Evolutionary conservation across 2,888 invertebrate species (phyloP), one percentile per base, ranked within the genome.

Genomic region (Athetis lepigone): DNA sequence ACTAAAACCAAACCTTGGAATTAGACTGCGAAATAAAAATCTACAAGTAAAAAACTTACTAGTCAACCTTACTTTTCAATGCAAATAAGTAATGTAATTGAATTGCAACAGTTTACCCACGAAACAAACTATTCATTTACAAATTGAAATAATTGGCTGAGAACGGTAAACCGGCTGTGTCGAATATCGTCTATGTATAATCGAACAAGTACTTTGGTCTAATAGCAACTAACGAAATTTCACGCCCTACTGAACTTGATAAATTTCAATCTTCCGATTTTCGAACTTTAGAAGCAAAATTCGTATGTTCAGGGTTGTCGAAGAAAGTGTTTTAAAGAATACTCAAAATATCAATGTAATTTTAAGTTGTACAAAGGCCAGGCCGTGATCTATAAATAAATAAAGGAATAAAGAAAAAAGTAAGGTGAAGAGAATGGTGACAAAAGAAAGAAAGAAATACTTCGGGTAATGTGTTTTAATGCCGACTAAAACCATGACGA

Each of bases 191-290:
- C 58, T 66, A 51, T 36, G 60, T 73, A 59, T 68, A 77, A 74
- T 63, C 64, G 67, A 70, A 80, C 70, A 75, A 70, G 60, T 62
- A 67, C 52, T 63, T 74, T 49, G 58, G 60, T 76, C 68, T 75
- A 68, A 69, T 66, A 77, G 77, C 80, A 77, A 63, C 56, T 75
- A 79, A 76, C 62, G 67, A 80, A 83, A 88, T 87, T 88, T 86
- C 86, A 87, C 83, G 86, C 80, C 80, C 86, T 83, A 87, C 84
- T 88, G 83, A 79, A 67, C 78, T 80, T 79, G 75, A 80, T 81
- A 78, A 81, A 80, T 80, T 83, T 71, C 65, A 64, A 80, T 61
- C 52, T 67, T 65, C 29, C 3, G 62, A 66, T 61, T 66, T 77
- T 75, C 45, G 21, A 46, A 68, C 42, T 9, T 27, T 47, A 49